Evolutionary conservation across 2,888 invertebrate genomes (phyloP).

Genomic region (Onthophagus sagittarius): DNA sequence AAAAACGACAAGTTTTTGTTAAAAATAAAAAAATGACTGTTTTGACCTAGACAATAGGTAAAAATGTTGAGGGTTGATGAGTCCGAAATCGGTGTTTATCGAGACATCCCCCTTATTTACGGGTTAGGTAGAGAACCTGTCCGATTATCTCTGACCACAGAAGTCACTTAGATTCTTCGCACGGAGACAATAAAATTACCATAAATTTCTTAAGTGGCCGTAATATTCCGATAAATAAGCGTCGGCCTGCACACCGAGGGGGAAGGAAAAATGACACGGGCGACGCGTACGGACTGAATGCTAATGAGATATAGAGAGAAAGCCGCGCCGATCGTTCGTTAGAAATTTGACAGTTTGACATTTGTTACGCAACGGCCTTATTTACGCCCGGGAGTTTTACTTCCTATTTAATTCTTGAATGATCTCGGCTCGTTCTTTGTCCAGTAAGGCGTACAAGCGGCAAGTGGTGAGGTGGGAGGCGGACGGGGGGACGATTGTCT

Average conservation of each 20-base stretch:
- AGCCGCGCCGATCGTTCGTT: neutral
- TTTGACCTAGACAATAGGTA: neutral
- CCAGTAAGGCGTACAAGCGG: neutral
- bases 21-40: neutral
- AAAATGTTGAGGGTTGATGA: neutral
- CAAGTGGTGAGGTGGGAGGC: neutral
- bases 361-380: neutral
- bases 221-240: neutral
- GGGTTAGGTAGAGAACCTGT: neutral
- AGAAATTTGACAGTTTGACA: neutral
- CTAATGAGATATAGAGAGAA: constrained; percentile 8
- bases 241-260: neutral
- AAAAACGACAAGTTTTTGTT: too few relatives aligned
- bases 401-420: neutral
- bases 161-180: neutral
- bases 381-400: neutral
- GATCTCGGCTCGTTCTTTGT: neutral
- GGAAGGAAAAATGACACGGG: neutral
- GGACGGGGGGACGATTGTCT: neutral
- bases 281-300: constrained; percentile 1
- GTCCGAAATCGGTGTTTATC: neutral
- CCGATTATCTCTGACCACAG: neutral
- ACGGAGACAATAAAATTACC: neutral
- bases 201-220: neutral
- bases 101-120: neutral